Percentiles rank a stretch among this genome's conserved stretches.
Evolutionary conservation across 2,113 vertebrate species (phyloP).

Genomic region (Sarotherodon lohbergeri): DNA sequence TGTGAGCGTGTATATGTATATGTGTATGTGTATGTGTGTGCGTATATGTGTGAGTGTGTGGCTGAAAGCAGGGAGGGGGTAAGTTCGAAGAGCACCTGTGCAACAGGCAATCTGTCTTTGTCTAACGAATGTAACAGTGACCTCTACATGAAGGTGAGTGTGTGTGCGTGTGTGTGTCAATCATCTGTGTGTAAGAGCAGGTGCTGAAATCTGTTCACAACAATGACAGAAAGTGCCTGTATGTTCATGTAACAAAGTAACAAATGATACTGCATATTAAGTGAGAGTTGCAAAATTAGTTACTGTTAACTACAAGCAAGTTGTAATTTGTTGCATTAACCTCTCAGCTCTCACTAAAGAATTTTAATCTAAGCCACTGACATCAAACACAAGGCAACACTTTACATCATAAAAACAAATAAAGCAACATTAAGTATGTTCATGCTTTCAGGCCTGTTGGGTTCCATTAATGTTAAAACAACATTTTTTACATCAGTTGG

Average conservation of each 20-base stretch:
- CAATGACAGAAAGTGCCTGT: neutral
- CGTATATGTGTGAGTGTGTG: neutral
- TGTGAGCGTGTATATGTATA: neutral
- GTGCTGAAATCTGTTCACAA: slow-evolving; percentile 20
- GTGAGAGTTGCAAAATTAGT: neutral
- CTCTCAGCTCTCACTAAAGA: neutral
- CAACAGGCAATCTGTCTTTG: slow-evolving; percentile 48
- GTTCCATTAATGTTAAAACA: slow-evolving; percentile 4
- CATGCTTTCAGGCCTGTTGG: neutral
- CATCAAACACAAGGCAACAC: neutral
- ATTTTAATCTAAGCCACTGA: neutral
- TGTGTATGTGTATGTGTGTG: neutral
- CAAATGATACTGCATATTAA: neutral
- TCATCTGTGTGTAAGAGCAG: slow-evolving; percentile 4
- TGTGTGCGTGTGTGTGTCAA: neutral
- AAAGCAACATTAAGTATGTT: neutral
- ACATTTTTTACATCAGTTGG: slow-evolving; percentile 11
- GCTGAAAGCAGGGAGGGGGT: neutral
- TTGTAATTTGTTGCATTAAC: neutral
- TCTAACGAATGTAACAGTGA: slow-evolving; percentile 55
- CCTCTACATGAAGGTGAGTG: slow-evolving; percentile 51
- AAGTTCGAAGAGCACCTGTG: slow-evolving; percentile 42
- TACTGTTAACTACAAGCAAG: neutral
- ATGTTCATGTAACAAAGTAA: neutral
- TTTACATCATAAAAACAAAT: neutral